These are phyloP conservation scores for Metopolophium dirhodum DNA, from an alignment of 1,140 invertebrate genomes.

Conservation along the genomic window DNA sequence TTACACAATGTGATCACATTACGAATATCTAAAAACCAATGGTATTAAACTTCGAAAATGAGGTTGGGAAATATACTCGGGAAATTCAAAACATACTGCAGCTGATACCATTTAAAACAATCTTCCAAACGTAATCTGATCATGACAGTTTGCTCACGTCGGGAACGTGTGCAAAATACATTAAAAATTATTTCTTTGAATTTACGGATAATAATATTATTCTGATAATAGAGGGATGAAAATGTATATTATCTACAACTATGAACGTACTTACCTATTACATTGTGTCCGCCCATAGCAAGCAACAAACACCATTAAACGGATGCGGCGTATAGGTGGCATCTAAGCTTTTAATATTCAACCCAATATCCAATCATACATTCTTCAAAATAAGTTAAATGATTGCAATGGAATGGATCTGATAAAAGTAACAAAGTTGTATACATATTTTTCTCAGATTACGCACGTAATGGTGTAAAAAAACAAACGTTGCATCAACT, in stretches of 20 bases:
- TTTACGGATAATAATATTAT: neutral
- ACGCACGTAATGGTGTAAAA: neutral
- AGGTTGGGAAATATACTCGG: neutral
- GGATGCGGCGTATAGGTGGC: neutral
- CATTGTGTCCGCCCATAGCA: neutral
- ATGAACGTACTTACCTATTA: neutral
- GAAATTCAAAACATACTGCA: neutral
- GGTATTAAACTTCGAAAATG: neutral
- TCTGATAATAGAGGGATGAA: neutral
- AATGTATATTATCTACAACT: neutral
- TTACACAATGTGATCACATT: neutral
- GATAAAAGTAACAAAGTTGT: neutral
- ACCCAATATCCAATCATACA: neutral
- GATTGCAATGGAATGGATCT: neutral
- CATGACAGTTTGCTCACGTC: neutral
- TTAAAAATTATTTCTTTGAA: neutral
- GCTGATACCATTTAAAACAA: neutral
- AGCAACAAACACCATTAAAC: neutral
- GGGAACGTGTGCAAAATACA: neutral
- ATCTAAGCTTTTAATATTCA: neutral
- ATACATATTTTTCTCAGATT: neutral
- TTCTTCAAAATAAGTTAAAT: neutral
- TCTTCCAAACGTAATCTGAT: constrained; percentile 7
- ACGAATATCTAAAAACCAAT: neutral
- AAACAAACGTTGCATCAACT: neutral